Base-by-base conservation (phyloP, 23 tunicate genomes). In the Ciona savignyi region DNA sequence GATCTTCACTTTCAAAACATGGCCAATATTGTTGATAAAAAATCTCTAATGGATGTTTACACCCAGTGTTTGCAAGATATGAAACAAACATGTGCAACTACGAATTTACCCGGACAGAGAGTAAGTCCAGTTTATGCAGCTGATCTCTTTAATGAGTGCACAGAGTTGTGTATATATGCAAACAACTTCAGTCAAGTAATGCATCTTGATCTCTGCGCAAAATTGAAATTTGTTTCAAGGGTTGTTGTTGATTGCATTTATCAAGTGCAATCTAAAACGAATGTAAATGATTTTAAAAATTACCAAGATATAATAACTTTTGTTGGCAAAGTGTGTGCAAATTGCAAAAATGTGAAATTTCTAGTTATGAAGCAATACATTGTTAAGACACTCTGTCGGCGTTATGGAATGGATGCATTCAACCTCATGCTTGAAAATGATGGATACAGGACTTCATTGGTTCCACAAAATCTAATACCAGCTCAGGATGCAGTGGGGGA, bases 391-490 rank as follows among this genome's bases (percentile, higher is more conserved):
- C n/a, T n/a, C n/a, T n/a, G n/a, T n/a, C n/a, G n/a, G n/a, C n/a
- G n/a, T n/a, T n/a, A n/a, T n/a, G n/a, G n/a, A n/a, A n/a, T n/a
- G n/a, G n/a, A n/a, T n/a, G n/a, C n/a, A n/a, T n/a, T n/a, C n/a
- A n/a, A n/a, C n/a, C n/a, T n/a, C n/a, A n/a, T n/a, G n/a, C n/a
- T n/a, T n/a, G n/a, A n/a, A n/a, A n/a, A n/a, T n/a, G n/a, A n/a
- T n/a, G n/a, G n/a, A n/a, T n/a, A n/a, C n/a, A n/a, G n/a, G n/a
- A n/a, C n/a, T n/a, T n/a, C n/a, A n/a, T 67, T 73, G 6, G 49
- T 73, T 24, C 85, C 84, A 24, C 60, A 61, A 25, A 71, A 80
- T 6, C 63, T 80, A 24, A 9, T 66, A n/a, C 84, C 73, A 23
- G 34, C 34, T 22, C 23, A 61, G 26, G 63, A 66, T n/a, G n/a